A percentile compares a stretch with the other conserved stretches of the same genome.
Evolutionary conservation across 2,888 invertebrate genomes (phyloP).

Genomic region (Drosophila merina): DNA sequence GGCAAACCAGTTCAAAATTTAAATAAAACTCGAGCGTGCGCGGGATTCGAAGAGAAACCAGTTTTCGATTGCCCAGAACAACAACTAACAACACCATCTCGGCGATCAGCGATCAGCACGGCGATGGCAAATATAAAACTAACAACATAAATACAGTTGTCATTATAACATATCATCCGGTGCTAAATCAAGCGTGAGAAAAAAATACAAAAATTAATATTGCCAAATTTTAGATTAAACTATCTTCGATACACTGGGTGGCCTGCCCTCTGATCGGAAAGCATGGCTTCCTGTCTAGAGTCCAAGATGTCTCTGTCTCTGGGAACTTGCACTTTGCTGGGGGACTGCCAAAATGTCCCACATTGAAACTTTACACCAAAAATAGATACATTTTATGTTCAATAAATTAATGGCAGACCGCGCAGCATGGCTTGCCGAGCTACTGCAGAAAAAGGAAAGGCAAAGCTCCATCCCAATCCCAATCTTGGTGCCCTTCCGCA

Average conservation of each 20-base stretch:
- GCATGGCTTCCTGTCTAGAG: not conserved
- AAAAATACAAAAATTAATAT: constrained; percentile 43
- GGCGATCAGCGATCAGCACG: constrained; percentile 7
- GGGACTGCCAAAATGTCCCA: constrained; percentile 1
- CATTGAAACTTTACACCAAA: constrained; percentile 44
- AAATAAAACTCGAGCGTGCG: constrained; percentile 75
- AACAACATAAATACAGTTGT: constrained; percentile 72
- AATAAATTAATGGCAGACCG: constrained; percentile 47
- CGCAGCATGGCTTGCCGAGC: constrained; percentile 9
- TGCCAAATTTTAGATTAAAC: constrained; percentile 31
- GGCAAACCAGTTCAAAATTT: constrained; percentile 76
- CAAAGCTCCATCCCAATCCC: constrained; percentile 28
- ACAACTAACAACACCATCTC: constrained; percentile 37
- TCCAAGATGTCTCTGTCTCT: not conserved
- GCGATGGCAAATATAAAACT: constrained; percentile 35
- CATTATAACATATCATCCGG: constrained; percentile 78
- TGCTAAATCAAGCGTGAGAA: constrained; percentile 74
- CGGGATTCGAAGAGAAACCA: constrained; percentile 65
- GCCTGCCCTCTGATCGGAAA: constrained; percentile 11
- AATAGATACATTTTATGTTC: constrained; percentile 54
- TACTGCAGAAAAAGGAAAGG: constrained; percentile 57
- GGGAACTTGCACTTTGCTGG: constrained; percentile 9
- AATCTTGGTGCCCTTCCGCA: constrained; percentile 14
- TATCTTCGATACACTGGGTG: not conserved
- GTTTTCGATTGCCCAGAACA: constrained; percentile 60